Percentiles rank a stretch among this genome's conserved stretches.
Evolutionary conservation across 2,113 vertebrate genomes (phyloP).

Genomic region (Rutilus rutilus): DNA sequence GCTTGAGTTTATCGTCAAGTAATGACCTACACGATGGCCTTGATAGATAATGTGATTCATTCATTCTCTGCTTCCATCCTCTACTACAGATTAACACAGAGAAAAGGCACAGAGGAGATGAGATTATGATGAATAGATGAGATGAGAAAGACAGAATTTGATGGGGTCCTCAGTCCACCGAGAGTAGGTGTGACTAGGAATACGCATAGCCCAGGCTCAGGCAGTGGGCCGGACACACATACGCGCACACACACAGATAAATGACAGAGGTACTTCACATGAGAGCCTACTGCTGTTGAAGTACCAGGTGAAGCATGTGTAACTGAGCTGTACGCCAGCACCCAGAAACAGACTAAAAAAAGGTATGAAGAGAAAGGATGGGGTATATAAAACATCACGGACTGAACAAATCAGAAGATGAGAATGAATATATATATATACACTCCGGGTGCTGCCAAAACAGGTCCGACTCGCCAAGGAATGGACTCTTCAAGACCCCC

Average conservation of each 20-base stretch:
- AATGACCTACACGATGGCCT: slow-evolving; percentile 42
- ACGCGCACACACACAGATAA: slow-evolving; percentile 5
- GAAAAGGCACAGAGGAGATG: slow-evolving; percentile 6
- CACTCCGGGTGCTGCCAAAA: too few species aligned
- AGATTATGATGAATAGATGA: slow-evolving; percentile 37
- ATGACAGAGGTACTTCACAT: slow-evolving; percentile 41
- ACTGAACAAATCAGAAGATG: not conserved
- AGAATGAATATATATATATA: not conserved
- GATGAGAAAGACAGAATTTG: slow-evolving; percentile 39
- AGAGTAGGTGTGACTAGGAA: slow-evolving; percentile 17
- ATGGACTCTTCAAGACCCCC: too few species aligned
- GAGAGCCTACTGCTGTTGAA: slow-evolving; percentile 37
- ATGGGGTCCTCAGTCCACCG: slow-evolving; percentile 5
- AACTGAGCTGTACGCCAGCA: slow-evolving; percentile 23
- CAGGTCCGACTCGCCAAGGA: too few species aligned
- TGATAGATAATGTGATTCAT: slow-evolving; percentile 38
- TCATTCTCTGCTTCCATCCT: slow-evolving; percentile 13
- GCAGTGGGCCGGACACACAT: slow-evolving; percentile 1
- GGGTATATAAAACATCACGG: not conserved
- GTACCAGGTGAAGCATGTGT: slow-evolving; percentile 38
- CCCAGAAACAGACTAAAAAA: not conserved
- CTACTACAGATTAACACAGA: slow-evolving; percentile 4
- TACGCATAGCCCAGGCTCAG: not conserved
- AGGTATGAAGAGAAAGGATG: not conserved
- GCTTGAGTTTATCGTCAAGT: slow-evolving; percentile 39